These are phyloP conservation scores for Lamprotornis superbus DNA, from an alignment of 2,113 vertebrate species.

Conservation along the genomic window DNA sequence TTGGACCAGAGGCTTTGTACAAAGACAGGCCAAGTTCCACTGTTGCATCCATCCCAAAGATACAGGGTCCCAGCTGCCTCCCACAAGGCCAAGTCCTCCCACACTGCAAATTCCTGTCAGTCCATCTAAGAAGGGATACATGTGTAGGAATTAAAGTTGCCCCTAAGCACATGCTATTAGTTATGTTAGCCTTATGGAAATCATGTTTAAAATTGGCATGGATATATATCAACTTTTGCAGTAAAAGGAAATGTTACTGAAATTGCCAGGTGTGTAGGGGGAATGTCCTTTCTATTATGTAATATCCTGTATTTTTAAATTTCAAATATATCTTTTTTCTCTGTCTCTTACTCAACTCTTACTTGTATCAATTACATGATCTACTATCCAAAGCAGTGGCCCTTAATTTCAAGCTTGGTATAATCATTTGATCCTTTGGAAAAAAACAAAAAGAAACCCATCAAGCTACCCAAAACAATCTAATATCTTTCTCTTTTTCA, in stretches of 20 bases:
- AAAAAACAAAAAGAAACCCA: not conserved
- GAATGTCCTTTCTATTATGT: constrained; percentile 38
- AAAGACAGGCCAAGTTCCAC: not conserved
- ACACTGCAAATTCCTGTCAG: not conserved
- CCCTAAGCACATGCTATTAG: not conserved
- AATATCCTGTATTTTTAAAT: constrained; percentile 45
- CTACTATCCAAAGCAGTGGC: not conserved
- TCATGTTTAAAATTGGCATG: constrained; percentile 23
- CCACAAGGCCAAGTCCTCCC: not conserved
- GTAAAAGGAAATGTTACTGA: constrained; percentile 38
- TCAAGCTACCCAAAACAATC: not conserved
- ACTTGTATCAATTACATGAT: not conserved
- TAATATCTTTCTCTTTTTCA: not conserved
- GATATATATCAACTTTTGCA: constrained; percentile 9
- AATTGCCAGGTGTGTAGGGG: constrained; percentile 34
- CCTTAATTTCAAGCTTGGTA: not conserved
- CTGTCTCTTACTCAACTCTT: not conserved
- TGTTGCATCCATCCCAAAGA: not conserved
- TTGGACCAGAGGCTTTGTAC: not conserved
- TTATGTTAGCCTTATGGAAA: constrained; percentile 4
- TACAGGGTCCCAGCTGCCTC: not conserved
- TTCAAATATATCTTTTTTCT: not conserved
- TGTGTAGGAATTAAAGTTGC: not conserved
- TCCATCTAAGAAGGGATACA: not conserved
- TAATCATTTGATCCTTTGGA: not conserved